Evolutionary conservation across 2,797 vertebrate genomes (phyloP).

Genomic region (Liasis olivaceus): DNA sequence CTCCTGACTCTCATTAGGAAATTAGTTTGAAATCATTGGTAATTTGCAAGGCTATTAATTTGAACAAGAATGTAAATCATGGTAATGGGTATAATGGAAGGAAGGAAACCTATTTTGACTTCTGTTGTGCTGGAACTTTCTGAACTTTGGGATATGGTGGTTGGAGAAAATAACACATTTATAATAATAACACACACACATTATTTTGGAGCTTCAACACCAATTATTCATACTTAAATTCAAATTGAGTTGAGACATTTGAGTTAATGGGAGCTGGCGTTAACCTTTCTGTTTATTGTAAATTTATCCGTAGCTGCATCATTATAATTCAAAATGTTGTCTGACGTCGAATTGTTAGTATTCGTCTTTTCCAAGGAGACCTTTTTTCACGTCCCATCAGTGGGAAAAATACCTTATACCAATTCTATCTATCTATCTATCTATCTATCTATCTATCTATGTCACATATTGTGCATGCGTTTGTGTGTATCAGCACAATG

Average conservation of each 20-base stretch:
- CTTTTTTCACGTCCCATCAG: too few relatives aligned
- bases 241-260: conserved; percentile 5
- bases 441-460: too few relatives aligned
- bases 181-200: too few relatives aligned
- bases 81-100: conserved; percentile 45
- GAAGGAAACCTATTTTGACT: conserved; percentile 24
- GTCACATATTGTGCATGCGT: too few relatives aligned
- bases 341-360: not conserved
- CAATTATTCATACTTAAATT: conserved; percentile 9
- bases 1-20: not conserved
- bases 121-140: conserved; percentile 36
- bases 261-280: conserved; percentile 22
- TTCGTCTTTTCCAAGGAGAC: too few relatives aligned
- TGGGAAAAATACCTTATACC: too few relatives aligned
- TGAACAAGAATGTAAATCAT: conserved; percentile 46
- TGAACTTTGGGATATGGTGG: not conserved
- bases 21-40: not conserved
- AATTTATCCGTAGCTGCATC: not conserved
- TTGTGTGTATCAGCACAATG: too few relatives aligned
- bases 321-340: not conserved
- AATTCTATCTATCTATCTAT: too few relatives aligned
- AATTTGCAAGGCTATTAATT: conserved; percentile 37
- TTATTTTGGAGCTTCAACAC: conserved; percentile 15
- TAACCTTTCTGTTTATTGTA: not conserved
- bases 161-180: not conserved